Evolutionary conservation across 2,113 vertebrate species (phyloP).

Genomic region (Melanerpes aurifrons): DNA sequence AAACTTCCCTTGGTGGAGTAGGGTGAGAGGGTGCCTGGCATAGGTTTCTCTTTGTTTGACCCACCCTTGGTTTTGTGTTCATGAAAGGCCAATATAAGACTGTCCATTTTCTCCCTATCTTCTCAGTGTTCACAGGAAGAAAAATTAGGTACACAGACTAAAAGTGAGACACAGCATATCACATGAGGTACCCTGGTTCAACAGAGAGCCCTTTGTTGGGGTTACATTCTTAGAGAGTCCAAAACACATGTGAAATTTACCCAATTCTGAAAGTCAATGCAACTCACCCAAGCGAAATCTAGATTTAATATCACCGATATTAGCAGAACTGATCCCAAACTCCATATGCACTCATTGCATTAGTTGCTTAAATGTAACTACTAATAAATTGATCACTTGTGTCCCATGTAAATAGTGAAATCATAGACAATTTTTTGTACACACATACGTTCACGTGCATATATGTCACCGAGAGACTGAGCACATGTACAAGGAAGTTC

Average conservation of each 20-base stretch:
- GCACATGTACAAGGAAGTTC: not conserved
- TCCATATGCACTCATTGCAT: not conserved
- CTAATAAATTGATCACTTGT: not conserved
- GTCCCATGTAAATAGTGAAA: not conserved
- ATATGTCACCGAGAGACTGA: not conserved
- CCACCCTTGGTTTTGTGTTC: not conserved
- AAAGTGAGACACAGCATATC: not conserved
- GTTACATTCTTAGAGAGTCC: not conserved
- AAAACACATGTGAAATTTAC: not conserved
- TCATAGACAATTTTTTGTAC: not conserved
- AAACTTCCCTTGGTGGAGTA: rapidly evolving
- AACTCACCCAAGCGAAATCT: not conserved
- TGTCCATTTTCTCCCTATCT: not conserved
- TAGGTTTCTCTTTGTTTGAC: not conserved
- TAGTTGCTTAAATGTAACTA: not conserved
- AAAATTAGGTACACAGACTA: not conserved
- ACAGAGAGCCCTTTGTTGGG: not conserved
- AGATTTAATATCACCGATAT: not conserved
- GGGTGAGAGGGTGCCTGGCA: not conserved
- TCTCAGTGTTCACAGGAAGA: not conserved
- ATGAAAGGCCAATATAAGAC: not conserved
- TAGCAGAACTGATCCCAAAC: not conserved
- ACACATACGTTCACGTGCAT: rapidly evolving
- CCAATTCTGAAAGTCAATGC: not conserved
- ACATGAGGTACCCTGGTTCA: not conserved